Base-by-base conservation (phyloP, 2,113 vertebrate species). In the Patagioenas fasciata region DNA sequence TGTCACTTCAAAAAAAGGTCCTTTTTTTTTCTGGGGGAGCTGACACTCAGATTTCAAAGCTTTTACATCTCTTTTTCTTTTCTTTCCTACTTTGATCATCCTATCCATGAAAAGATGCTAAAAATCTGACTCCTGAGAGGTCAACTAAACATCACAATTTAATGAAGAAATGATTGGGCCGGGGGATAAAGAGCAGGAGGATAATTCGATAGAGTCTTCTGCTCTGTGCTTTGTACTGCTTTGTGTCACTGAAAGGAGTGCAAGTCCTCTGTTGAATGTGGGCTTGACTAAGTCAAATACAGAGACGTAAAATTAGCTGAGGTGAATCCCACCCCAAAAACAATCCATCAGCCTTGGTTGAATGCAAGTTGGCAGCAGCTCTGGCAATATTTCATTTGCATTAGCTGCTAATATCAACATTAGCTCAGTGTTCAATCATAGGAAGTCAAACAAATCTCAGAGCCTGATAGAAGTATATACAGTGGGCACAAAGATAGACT, bases 391-490 rank as follows among this genome's bases (percentile, higher is more conserved):
- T 94, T 89, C 80, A 42, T 51, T 80, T 28, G 12, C 61, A 56
- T 60, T 60, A 81, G 19, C 65, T 80, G 65, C 54, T 78, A 73
- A 73, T 61, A 81, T 79, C 70, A 85, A 81, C 86, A 90, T 73
- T 53, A 94, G 38, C 71, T 51, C 74, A 53, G 57, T 15, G 32
- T 29, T 91, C 80, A 67, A 62, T 80, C 77, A 66, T 18, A 36
- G 23, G 26, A 82, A 74, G 47, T 67, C 61, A 80, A 80, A 93
- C 88, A 89, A 72, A 57, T 57, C 75, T 51, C 40, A 6, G 47
- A 65, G 40, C 21, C 75, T 24, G 21, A 65, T 40, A 71, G 61
- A 85, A 88, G 51, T 23, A 72, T 28, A 57, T 11, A 58, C 53
- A 51, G 17, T 3, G 9, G 50, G 38, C 40, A 60, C 21, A 12